phyloP scores from a whole-genome alignment of 2,113 vertebrate genomes.

The Sitta europaea region DNA sequence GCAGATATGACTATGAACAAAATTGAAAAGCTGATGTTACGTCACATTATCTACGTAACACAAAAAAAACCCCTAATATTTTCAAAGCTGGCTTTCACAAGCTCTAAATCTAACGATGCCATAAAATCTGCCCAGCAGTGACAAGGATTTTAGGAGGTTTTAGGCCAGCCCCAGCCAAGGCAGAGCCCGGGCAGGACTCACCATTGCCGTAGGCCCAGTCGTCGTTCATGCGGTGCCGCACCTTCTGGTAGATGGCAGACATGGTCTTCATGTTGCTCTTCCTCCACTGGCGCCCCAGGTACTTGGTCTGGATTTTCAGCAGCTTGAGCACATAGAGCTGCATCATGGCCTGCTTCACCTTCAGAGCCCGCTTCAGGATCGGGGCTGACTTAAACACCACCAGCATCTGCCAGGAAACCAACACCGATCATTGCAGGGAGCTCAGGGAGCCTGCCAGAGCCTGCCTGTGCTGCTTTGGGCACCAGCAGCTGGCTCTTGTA shows the following conservation, averaged over 20 bases:
- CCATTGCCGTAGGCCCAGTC: slow-evolving; percentile 90
- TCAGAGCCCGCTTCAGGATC: slow-evolving; percentile 92
- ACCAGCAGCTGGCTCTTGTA: no score
- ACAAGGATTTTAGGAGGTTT: no score
- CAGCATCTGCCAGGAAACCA: slow-evolving; percentile 79
- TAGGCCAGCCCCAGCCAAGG: rapidly evolving
- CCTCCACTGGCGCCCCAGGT: slow-evolving; percentile 82
- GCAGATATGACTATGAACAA: no score
- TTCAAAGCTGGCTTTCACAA: not conserved
- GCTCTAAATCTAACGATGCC: rapidly evolving
- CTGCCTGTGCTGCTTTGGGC: rapidly evolving
- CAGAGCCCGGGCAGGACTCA: not conserved
- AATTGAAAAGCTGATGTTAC: no score
- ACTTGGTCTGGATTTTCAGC: slow-evolving; percentile 86
- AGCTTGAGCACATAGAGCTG: slow-evolving; percentile 93
- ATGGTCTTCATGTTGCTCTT: slow-evolving; percentile 92
- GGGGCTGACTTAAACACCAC: slow-evolving; percentile 98
- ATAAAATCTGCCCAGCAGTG: rapidly evolving
- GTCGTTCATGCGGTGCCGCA: slow-evolving; percentile 86
- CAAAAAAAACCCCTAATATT: not conserved
- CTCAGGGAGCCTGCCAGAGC: rapidly evolving
- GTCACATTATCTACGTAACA: no score
- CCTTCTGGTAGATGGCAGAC: slow-evolving; percentile 90
- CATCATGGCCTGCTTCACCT: slow-evolving; percentile 97
- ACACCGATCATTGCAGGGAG: no score